A percentile compares a stretch with the other conserved stretches of the same genome.
Evolutionary conservation across 1,140 invertebrate genomes (phyloP).

Genomic region (Phymastichus coffea): DNA sequence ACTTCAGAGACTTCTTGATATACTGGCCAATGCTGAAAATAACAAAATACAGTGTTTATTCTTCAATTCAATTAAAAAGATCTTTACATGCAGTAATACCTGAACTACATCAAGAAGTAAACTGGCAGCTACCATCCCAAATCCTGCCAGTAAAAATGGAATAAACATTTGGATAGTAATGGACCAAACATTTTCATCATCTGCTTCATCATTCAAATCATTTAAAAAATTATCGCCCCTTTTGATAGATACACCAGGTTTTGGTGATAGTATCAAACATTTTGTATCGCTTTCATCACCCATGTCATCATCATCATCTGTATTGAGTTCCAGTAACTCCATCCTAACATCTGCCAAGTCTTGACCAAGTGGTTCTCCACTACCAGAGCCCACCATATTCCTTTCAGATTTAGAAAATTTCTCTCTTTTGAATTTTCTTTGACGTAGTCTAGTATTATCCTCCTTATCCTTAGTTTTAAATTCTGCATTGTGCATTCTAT

Average conservation of each 20-base stretch:
- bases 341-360: constrained; percentile 42
- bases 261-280: constrained; percentile 38
- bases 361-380: constrained; percentile 42
- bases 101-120: constrained; percentile 82
- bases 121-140: constrained; percentile 90
- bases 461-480: constrained; percentile 25
- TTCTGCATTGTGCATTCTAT: constrained; percentile 47
- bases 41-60: too few relatives aligned
- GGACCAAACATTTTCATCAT: constrained; percentile 60
- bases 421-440: constrained; percentile 37
- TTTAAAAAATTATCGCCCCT: constrained; percentile 31
- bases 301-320: constrained; percentile 43
- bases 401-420: constrained; percentile 13
- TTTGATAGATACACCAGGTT: constrained; percentile 25
- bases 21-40: constrained; percentile 78
- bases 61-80: neutral
- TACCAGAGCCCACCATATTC: constrained; percentile 51
- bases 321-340: constrained; percentile 48
- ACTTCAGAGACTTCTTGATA: constrained; percentile 84
- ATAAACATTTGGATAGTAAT: constrained; percentile 83
- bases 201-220: constrained; percentile 17
- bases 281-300: constrained; percentile 35
- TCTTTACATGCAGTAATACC: constrained; percentile 45
- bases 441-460: constrained; percentile 34
- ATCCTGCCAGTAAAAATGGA: constrained; percentile 86